Evolutionary conservation across 2,888 invertebrate genomes (phyloP), one percentile per base, ranked within the genome.

Genomic region (Oxycera nigricornis): DNA sequence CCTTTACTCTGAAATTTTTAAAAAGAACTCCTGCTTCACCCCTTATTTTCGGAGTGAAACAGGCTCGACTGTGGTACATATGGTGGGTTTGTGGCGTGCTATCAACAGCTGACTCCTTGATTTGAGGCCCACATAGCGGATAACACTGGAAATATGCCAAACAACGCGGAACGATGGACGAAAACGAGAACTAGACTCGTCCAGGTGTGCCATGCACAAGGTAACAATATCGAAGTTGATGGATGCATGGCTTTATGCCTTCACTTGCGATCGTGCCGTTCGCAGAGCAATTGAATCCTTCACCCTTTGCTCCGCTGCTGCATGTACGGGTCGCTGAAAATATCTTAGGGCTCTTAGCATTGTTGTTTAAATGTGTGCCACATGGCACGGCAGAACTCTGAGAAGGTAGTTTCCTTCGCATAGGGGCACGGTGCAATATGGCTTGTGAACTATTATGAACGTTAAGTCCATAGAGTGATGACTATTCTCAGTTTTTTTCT

Each of bases 191-290:
- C 30, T 55, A 20, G 46, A 24, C 72, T 55, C 30, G 73, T 55
- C 75, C 75, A 75, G 75, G 75, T 75, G 75, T 75, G 73, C 73
- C 24, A 62, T 24, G 68, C 55, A 67, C 50, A 41, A 72, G 72
- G 75, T 67, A 73, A 73, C 75, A 75, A 75, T 75, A 75, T 73
- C 75, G 59, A 73, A 75, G 73, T 75, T 73, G 75, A 75, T 75
- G 70, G 46, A 67, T 73, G 73, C 73, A 67, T 67, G 57, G 68
- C 61, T 73, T 41, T 61, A 11, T 52, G 26, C n/a, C 30, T 17
- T 52, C 24, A 22, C 68, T 73, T 75, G 50, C 62, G 28, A 17
- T 28, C 31, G 52, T 52, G 24, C 22, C 35, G 24, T 28, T 68
- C 17, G 24, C 7, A n/a, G 17, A 35, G 7, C 7, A 20, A 35